Evolutionary conservation across 2,797 vertebrate genomes (phyloP), one percentile per base, ranked within the genome.

Genomic region (Rousettus madagascariensis): DNA sequence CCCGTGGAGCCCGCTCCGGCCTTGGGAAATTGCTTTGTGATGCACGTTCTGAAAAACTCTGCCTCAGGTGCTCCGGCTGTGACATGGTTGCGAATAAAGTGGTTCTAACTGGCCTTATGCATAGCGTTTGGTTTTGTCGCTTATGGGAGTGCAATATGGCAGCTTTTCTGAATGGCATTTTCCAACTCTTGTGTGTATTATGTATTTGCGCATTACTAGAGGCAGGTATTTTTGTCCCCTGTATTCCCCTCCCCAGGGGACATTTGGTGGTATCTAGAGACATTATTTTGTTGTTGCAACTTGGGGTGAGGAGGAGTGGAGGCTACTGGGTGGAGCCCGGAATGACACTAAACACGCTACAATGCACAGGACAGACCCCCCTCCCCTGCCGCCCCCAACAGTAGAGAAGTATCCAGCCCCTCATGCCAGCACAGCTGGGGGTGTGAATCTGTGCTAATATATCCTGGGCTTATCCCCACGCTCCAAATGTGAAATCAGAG

Each of bases 401-500:
- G 0, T 1, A 26, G 66, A 89, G 26, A 49, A 43, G 17, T 19
- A 4, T 8, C 13, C 4, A 24, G 24, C 2, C 20, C 26, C 49
- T 79, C 24, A n/a, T 7, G 43, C 41, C 15, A 17, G 22, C 24
- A n/a, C 30, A 10, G 46, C 22, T 3, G 6, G 9, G 24, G 24
- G 3, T 53, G 53, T 80, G 63, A 68, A 87, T 24, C 7, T 15
- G 12, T 8, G 13, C 38, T 72, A 1, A 75, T 26, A 41, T 6
- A 22, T 20, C 7, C 26, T 43, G 33, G 61, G 51, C 9, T 72
- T 38, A 30, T 55, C 38, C 51, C 69, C 51, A 94, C 46, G 87
- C 20, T 79, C 19, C 36, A 10, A 51, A 57, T 92, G 51, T n/a
- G 24, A 57, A 84, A 92, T 41, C 28, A 49, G 71, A 91, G 83